Evolutionary conservation across 2,888 invertebrate genomes (phyloP), one percentile per base, ranked within the genome.

Genomic region (Selenia dentaria): DNA sequence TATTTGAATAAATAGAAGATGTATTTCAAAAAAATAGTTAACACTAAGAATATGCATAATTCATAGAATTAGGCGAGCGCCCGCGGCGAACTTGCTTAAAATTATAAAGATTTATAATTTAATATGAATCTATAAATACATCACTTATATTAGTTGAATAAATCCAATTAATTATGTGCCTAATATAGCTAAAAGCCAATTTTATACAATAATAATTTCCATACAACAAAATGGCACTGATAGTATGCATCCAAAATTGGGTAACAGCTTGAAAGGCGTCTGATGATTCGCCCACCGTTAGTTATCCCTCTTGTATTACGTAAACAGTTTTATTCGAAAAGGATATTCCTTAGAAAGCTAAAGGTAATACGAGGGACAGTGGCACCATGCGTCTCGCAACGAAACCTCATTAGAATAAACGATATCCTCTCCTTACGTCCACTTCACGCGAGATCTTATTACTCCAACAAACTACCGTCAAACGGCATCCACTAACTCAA

Each of bases 371-470:
- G 70, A 67, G 70, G 70, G 74, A 69, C 71, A 67, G 66, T 62
- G 69, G 41, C 65, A 77, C 72, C 74, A 63, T 69, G 64, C 69
- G 67, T 70, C 68, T 69, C 59, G 20, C 62, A 56, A 65, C 74
- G 78, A 79, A 83, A 83, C 83, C 86, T 90, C 89, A 89, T 90
- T 88, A 90, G 89, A 90, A 90, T 90, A 89, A 89, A 89, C 88
- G 89, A 90, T 89, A 87, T 89, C 86, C 88, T 85, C 83, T 87
- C 79, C 84, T 86, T 83, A 82, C 86, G 89, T 88, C 88, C 89
- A 89, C 85, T 88, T 79, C 74, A 76, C 68, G 72, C 76, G 81
- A 85, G 85, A 84, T 86, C 87, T 88, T 89, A 89, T 89, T 90
- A 89, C 84, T 80, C 74, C 86, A 79, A 88, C 87, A 88, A 89